A percentile compares a stretch with the other conserved stretches of the same genome.
Evolutionary conservation across 2,888 invertebrate genomes (phyloP).

Genomic region (Phytoseiulus persimilis): DNA sequence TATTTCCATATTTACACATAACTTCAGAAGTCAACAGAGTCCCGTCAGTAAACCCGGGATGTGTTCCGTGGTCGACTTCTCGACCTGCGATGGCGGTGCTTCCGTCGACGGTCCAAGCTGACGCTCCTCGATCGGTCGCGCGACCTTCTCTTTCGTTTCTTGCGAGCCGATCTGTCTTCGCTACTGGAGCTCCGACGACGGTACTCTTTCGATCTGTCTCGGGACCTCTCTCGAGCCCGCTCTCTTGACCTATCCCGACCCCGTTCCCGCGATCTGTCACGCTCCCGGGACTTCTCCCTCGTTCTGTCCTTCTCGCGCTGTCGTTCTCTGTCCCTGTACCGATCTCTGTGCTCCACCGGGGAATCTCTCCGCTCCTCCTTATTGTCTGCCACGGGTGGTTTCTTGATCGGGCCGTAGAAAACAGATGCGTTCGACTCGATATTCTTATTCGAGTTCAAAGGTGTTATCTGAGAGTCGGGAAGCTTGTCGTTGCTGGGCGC

Average conservation of each 20-base stretch:
- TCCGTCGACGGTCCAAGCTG: slow-evolving; percentile 18
- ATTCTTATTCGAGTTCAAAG: neutral
- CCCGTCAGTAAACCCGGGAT: neutral
- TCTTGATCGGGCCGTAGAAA: neutral
- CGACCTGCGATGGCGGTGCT: neutral
- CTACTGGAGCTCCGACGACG: neutral
- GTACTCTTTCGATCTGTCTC: neutral
- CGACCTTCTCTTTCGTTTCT: slow-evolving; percentile 17
- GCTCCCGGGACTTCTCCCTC: neutral
- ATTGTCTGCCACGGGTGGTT: neutral
- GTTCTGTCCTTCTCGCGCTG: neutral
- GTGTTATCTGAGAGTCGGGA: neutral
- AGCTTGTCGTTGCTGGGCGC: neutral
- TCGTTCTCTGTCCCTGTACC: neutral
- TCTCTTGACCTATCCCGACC: neutral
- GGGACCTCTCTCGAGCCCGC: neutral
- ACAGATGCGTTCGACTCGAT: neutral
- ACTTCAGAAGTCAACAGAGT: neutral
- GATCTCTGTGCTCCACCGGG: neutral
- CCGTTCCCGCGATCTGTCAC: neutral
- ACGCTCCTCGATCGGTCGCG: slow-evolving; percentile 24
- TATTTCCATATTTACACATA: no score
- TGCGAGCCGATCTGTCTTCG: neutral
- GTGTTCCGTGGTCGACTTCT: neutral
- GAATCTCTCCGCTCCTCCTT: neutral